These are phyloP conservation scores for Murina feae DNA, from an alignment of 2,113 vertebrate species.

Conservation along the genomic window DNA sequence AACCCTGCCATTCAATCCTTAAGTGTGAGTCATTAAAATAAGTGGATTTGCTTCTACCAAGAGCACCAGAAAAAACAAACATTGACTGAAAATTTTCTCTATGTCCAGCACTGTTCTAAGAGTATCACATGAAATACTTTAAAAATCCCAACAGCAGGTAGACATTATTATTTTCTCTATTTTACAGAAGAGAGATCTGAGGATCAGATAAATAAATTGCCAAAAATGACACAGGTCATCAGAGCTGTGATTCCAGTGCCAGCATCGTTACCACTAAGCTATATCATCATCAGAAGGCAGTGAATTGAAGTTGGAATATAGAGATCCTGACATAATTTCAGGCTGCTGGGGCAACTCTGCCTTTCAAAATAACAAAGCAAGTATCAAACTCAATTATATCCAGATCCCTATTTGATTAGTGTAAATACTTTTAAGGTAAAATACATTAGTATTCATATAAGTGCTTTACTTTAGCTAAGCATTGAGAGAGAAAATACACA, in stretches of 20 bases:
- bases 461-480: neutral
- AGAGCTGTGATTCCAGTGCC: neutral
- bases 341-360: neutral
- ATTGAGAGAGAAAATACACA: neutral
- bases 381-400: neutral
- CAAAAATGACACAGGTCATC: neutral
- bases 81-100: neutral
- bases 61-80: neutral
- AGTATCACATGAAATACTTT: neutral
- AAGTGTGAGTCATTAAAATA: neutral
- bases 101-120: neutral
- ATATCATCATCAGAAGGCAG: neutral
- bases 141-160: neutral
- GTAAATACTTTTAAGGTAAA: neutral
- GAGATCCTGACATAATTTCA: neutral
- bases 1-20: neutral
- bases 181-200: neutral
- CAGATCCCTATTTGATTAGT: neutral
- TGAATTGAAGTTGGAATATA: neutral
- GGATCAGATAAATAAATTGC: neutral
- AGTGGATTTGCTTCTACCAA: neutral
- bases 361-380: neutral
- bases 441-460: neutral
- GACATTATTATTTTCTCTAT: neutral
- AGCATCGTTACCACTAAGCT: neutral